Evolutionary conservation across 1,140 invertebrate species (phyloP), one percentile per base, ranked within the genome.

Genomic region (Brachionus koreanus): DNA sequence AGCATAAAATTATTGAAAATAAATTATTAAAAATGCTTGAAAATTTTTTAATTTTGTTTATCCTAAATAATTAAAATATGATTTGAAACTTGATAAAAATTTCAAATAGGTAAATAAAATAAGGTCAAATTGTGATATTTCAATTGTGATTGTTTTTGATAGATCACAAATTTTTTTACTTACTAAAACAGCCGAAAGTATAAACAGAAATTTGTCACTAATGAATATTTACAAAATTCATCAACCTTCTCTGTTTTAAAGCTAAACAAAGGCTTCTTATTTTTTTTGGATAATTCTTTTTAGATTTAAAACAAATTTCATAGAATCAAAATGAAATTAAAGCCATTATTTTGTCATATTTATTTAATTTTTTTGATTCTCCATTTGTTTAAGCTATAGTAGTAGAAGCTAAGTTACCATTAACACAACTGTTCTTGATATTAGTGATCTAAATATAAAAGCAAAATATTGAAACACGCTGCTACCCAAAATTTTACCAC

Each of bases 311-410:
- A 52, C 16, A 52, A 52, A 52, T 52, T 52, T 52, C 19, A 46
- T n/a, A 52, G 16, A 52, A 19, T 23, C 2, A 19, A 52, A 52
- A 52, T 52, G 49, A 52, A 25, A 42, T 69, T 69, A 19, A 69
- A 69, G 65, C 65, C 65, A 69, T 37, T 69, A 69, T 69, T 69
- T 69, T 69, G 65, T 69, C 65, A 69, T 69, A 52, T 52, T 52
- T 52, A 52, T 52, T 52, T 52, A 19, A 49, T 19, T 52, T 69
- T 69, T 69, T 39, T 69, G 12, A 69, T 69, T 37, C 37, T 65
- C 25, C 61, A 33, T 37, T 69, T 39, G 65, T 69, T n/a, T 69
- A 69, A 69, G 37, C 65, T 69, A 29, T 29, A 37, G 35, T 13
- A 69, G 1, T 29, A 69, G 37, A 39, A 35, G 19, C 16, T 69